Base-by-base conservation (phyloP, 2,113 vertebrate species). In the Syngnathoides biaculeatus region DNA sequence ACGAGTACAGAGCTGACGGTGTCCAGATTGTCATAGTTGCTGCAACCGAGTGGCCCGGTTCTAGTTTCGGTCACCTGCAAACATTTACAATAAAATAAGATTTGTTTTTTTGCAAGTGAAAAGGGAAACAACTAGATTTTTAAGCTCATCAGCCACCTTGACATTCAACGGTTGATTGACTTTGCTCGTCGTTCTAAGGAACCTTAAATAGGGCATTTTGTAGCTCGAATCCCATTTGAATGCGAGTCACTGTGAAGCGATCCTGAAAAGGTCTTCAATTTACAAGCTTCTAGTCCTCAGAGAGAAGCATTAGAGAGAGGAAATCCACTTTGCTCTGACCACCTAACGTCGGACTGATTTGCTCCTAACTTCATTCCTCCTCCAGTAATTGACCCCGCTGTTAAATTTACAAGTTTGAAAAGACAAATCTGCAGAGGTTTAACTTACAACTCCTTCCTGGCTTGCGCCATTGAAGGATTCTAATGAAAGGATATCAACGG, bases 11-110 rank as follows among this genome's bases (percentile, higher is more conserved):
- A 99, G 83, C 96, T 99, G 89, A 99, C 96, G 0, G 96, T 98
- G 86, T 99, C 97, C 83, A 99, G 92, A 82, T 98, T 99, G 91
- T 98, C 97, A 27, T 99, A 99, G 90, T 98, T 98, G 90, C 96
- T 98, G 92, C 97, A 99, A 78, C 97, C 97, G 0, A 99, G 93
- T 0, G 97, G 97, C 22, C 97, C 97, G 0, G 96, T 99, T 87
- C 97, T 93, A 22, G 96, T 99, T 89, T 99, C 97, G 0, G 95
- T 98, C 85, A 99, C 97, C 97, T 99, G 78, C 5, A 35, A 22
- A 15, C 20, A 62, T 8, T 38, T 7, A 40, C 17, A 75, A 4
- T 57, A 20, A 2, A n/a, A 57, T 11, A 55, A 27, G 58, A 20
- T 5, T 9, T n/a, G 38, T 43, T 38, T 45, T 2, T 12, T 7